Conservation (phyloP, 1,140 invertebrate species). For the Dysdera silvatica region DNA sequence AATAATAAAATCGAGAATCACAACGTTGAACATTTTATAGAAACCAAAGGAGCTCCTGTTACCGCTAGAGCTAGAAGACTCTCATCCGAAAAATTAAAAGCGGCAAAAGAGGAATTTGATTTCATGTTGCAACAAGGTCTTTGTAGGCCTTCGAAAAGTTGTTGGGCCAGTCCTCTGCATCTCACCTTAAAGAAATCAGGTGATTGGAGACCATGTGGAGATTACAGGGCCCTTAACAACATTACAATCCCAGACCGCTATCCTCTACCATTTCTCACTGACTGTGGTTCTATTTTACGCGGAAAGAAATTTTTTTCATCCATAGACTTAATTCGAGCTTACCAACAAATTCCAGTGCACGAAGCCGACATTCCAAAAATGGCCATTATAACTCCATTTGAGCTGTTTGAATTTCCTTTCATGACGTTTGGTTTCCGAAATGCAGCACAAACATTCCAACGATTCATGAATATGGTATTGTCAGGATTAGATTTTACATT, state of each 20-base stretch:
- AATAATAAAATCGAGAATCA: slow-evolving; percentile 6
- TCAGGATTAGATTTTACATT: slow-evolving; percentile 7
- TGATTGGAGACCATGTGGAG: slow-evolving; percentile 26
- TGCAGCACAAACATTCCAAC: slow-evolving; percentile 22
- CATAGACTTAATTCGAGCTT: slow-evolving; percentile 25
- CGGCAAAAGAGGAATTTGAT: slow-evolving; percentile 23
- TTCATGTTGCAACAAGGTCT: slow-evolving; percentile 26
- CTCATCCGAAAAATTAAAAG: slow-evolving; percentile 16
- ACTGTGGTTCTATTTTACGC: slow-evolving; percentile 19
- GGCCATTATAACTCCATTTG: slow-evolving; percentile 26
- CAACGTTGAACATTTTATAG: slow-evolving; percentile 17
- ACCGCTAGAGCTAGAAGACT: slow-evolving; percentile 18
- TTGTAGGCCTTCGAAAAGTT: slow-evolving; percentile 30
- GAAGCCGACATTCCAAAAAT: slow-evolving; percentile 20
- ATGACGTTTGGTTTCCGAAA: slow-evolving; percentile 31
- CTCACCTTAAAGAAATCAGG: slow-evolving; percentile 29
- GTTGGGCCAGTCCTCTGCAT: slow-evolving; percentile 34
- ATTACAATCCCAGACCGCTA: slow-evolving; percentile 17
- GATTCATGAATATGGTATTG: slow-evolving; percentile 16
- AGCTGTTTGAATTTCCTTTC: slow-evolving; percentile 25
- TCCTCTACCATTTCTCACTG: slow-evolving; percentile 13
- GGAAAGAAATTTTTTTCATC: slow-evolving; percentile 12
- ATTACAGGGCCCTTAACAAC: slow-evolving; percentile 18
- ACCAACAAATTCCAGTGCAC: slow-evolving; percentile 20
- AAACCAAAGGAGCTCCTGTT: slow-evolving; percentile 17